phyloP scores from a whole-genome alignment of 2,797 vertebrate genomes.

The Spheniscus humboldti region DNA sequence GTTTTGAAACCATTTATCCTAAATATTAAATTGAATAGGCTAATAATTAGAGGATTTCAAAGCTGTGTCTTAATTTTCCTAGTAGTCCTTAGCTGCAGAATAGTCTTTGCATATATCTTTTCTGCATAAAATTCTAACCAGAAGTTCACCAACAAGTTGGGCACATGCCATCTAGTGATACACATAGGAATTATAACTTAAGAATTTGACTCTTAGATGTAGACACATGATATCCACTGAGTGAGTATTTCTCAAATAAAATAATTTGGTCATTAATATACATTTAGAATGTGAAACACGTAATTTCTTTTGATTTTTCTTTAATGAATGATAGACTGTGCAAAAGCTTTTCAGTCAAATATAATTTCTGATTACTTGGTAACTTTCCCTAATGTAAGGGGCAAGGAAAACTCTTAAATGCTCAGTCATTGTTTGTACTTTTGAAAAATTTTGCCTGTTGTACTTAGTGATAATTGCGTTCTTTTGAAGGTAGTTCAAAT shows the following conservation, averaged over 20 bases:
- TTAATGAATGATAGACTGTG: background rate
- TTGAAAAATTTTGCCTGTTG: background rate
- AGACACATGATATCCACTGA: too few species aligned
- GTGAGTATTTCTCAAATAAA: background rate
- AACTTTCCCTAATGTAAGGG: background rate
- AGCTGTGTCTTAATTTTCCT: background rate
- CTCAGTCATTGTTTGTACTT: background rate
- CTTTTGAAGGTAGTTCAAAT: background rate
- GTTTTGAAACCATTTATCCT: background rate
- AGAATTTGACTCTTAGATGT: background rate
- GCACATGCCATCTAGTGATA: background rate
- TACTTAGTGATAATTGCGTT: background rate
- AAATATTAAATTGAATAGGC: background rate
- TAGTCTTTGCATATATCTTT: background rate
- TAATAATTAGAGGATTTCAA: constrained; percentile 20
- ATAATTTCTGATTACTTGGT: background rate
- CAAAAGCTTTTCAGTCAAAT: background rate
- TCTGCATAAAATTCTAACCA: background rate
- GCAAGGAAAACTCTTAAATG: background rate
- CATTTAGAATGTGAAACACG: background rate
- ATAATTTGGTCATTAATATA: too few species aligned
- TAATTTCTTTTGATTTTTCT: background rate
- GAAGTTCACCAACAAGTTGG: background rate
- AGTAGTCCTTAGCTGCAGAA: background rate
- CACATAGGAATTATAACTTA: background rate